phyloP scores from a whole-genome alignment of 2,888 invertebrate genomes.

The Amphipyra tragopoginis region DNA sequence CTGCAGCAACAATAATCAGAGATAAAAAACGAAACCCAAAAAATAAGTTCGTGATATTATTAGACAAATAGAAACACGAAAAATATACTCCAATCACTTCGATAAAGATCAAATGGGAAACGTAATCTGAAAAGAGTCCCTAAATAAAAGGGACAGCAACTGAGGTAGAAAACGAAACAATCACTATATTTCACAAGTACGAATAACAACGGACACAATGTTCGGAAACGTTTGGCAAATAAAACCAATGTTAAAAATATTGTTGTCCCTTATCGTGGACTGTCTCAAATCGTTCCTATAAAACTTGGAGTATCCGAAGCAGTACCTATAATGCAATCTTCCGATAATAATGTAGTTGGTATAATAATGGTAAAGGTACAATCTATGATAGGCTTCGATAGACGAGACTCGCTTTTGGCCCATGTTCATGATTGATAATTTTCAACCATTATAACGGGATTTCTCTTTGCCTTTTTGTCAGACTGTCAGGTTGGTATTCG shows the following conservation, averaged over 20 bases:
- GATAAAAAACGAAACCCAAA: conserved; percentile 18
- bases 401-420: conserved; percentile 10
- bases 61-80: conserved; percentile 33
- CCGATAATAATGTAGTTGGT: conserved; percentile 41
- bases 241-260: conserved; percentile 14
- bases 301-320: conserved; percentile 10
- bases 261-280: conserved; percentile 23
- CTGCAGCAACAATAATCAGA: not conserved
- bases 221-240: conserved; percentile 27
- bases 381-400: conserved; percentile 32
- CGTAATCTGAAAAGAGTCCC: conserved; percentile 35
- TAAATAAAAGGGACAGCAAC: conserved; percentile 45
- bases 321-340: conserved; percentile 24
- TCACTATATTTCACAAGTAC: conserved; percentile 69
- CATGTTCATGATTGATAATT: conserved; percentile 51
- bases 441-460: conserved; percentile 47
- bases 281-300: conserved; percentile 32
- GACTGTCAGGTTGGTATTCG: conserved; percentile 8
- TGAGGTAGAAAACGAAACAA: conserved; percentile 61
- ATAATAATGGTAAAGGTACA: conserved; percentile 39
- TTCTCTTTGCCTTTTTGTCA: conserved; percentile 2
- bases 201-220: conserved; percentile 58
- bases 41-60: conserved; percentile 12
- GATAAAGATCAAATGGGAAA: conserved; percentile 52
- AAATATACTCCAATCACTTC: conserved; percentile 40